Evolutionary conservation across 2,113 vertebrate species (phyloP).

Genomic region (Cathartes aura): DNA sequence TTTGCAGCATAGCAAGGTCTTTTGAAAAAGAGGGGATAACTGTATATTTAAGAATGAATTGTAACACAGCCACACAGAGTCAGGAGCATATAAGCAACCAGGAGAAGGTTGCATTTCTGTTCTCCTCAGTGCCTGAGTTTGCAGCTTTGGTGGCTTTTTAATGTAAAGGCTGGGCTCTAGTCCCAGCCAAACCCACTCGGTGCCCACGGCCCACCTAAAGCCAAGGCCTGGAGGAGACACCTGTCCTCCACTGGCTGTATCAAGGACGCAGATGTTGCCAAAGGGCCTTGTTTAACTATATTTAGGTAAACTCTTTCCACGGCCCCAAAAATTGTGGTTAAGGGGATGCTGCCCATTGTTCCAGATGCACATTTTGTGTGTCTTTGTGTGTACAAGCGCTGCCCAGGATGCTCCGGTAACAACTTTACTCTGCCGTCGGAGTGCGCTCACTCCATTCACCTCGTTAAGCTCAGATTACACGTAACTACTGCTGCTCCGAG

Average conservation of each 20-base stretch:
- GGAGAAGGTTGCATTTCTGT: background rate
- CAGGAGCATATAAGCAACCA: background rate
- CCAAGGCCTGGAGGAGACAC: background rate
- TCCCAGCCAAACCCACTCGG: background rate
- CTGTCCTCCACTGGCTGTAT: background rate
- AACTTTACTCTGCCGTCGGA: fast-evolving
- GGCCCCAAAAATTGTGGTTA: background rate
- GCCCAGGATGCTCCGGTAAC: background rate
- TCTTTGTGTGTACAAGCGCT: background rate
- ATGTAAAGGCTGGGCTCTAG: background rate
- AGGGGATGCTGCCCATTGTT: background rate
- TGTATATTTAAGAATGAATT: background rate
- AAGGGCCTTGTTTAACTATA: background rate
- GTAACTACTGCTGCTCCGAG: background rate
- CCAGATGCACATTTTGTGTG: background rate
- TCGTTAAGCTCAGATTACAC: background rate
- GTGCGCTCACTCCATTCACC: fast-evolving
- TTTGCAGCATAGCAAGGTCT: background rate
- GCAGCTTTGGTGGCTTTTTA: background rate
- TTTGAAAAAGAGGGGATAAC: background rate
- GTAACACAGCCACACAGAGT: fast-evolving
- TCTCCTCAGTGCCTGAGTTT: background rate
- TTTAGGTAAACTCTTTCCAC: background rate
- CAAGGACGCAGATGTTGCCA: background rate
- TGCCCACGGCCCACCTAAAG: background rate